A percentile compares a stretch with the other conserved stretches of the same genome.
phyloP scores from a whole-genome alignment of 1,140 invertebrate genomes.

The Meteorus sp. region DNA sequence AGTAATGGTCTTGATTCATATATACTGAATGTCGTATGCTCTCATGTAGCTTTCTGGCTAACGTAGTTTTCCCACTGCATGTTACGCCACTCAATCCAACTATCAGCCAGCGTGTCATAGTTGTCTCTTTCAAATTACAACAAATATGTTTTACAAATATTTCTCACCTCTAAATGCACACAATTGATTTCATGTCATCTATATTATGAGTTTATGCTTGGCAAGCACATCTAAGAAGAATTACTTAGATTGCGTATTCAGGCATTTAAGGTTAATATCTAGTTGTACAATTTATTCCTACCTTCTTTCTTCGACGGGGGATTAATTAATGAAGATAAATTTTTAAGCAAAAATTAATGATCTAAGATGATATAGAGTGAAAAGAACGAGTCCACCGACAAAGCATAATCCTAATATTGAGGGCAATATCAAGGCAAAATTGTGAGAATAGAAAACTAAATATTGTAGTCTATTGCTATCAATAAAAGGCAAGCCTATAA shows the following conservation, averaged over 20 bases:
- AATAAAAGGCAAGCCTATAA: conserved; percentile 70
- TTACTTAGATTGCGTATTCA: too few relatives aligned
- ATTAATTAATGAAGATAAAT: too few relatives aligned
- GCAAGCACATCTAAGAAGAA: too few relatives aligned
- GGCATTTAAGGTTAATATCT: too few relatives aligned
- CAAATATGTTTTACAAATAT: too few relatives aligned
- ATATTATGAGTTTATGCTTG: too few relatives aligned
- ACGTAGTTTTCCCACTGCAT: conserved; percentile 78
- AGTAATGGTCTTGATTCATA: conserved; percentile 79
- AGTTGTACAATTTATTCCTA: too few relatives aligned
- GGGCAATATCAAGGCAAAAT: conserved; percentile 64
- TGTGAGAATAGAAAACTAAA: conserved; percentile 65
- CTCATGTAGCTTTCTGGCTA: conserved; percentile 64
- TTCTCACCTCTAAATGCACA: neutral
- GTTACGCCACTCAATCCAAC: conserved; percentile 78
- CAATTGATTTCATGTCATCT: conserved; percentile 22
- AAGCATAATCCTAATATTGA: conserved; percentile 66
- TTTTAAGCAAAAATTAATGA: conserved; percentile 19
- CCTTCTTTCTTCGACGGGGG: neutral
- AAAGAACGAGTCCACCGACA: conserved; percentile 66
- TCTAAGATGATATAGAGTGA: conserved; percentile 66
- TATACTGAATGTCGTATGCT: conserved; percentile 61
- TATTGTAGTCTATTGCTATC: conserved; percentile 63
- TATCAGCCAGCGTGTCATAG: conserved; percentile 62
- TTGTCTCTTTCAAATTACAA: neutral